phyloP scores from a whole-genome alignment of 1,140 invertebrate species.

The Drosophila suzukii region DNA sequence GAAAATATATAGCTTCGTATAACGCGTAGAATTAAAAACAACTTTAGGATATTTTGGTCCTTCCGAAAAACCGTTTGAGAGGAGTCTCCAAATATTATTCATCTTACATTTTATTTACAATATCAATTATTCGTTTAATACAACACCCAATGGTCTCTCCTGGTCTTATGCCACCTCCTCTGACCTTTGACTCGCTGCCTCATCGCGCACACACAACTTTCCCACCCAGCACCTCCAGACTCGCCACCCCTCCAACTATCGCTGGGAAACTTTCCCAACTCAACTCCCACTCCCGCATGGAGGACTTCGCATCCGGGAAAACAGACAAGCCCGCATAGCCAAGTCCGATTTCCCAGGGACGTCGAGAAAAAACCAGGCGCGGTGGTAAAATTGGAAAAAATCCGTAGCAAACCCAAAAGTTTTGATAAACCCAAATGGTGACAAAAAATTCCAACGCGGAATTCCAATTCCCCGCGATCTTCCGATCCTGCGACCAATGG shows the following conservation, averaged over 20 bases:
- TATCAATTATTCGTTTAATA: too few relatives aligned
- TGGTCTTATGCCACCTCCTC: slow-evolving; percentile 3
- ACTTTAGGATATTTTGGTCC: too few relatives aligned
- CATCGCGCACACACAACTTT: slow-evolving; percentile 27
- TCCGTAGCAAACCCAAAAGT: slow-evolving; percentile 70
- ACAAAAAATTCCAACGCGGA: slow-evolving; percentile 67
- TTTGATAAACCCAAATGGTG: slow-evolving; percentile 75
- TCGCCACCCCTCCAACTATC: slow-evolving; percentile 28
- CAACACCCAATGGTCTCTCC: too few relatives aligned
- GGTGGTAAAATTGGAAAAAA: slow-evolving; percentile 48
- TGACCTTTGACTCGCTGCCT: slow-evolving; percentile 44
- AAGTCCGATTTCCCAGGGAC: slow-evolving; percentile 29
- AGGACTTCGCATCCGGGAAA: slow-evolving; percentile 30
- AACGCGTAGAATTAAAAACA: too few relatives aligned
- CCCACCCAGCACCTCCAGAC: slow-evolving; percentile 34
- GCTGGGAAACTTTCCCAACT: slow-evolving; percentile 41
- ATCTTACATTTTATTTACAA: too few relatives aligned
- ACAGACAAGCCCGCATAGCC: slow-evolving; percentile 58
- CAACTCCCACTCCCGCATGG: slow-evolving; percentile 29
- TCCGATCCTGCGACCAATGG: slow-evolving; percentile 45
- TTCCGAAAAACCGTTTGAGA: too few relatives aligned
- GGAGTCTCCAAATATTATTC: too few relatives aligned
- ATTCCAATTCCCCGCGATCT: slow-evolving; percentile 54
- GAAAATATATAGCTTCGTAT: too few relatives aligned
- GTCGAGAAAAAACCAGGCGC: slow-evolving; percentile 39